A percentile compares a stretch with the other conserved stretches of the same genome.
Conservation (phyloP, 2,888 invertebrate species). For the Chrysodeixis includens region DNA sequence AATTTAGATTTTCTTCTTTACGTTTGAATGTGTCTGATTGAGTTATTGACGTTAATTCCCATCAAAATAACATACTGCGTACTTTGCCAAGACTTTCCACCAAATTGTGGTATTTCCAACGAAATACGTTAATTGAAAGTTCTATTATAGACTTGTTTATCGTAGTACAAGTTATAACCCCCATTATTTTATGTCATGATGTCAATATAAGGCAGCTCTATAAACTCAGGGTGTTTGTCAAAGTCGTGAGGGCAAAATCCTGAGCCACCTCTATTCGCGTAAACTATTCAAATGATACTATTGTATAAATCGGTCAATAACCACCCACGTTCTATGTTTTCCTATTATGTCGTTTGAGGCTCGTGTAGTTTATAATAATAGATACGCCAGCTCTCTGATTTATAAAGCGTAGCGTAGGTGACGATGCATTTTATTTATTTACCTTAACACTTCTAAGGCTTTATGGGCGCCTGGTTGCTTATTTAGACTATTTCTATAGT, state of each 20-base stretch:
- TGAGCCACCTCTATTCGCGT: constrained; percentile 57
- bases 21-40: background rate
- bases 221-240: constrained; percentile 63
- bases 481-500: constrained; percentile 1
- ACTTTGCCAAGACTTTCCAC: constrained; percentile 6
- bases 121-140: background rate
- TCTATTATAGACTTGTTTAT: constrained; percentile 7
- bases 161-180: constrained; percentile 12
- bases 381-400: constrained; percentile 20
- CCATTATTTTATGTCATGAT: constrained; percentile 17
- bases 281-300: constrained; percentile 61
- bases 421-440: background rate
- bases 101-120: background rate
- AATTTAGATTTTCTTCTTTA: background rate
- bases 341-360: constrained; percentile 58
- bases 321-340: constrained; percentile 62
- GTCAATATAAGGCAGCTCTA: constrained; percentile 39
- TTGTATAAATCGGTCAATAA: constrained; percentile 66
- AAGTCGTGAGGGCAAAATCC: constrained; percentile 70
- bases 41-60: background rate
- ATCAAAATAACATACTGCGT: background rate
- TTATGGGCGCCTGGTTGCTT: background rate
- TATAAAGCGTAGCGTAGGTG: background rate
- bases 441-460: background rate
- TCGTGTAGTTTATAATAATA: constrained; percentile 26